Base-by-base conservation (phyloP, 1,140 invertebrate species). In the Protaetia brevitarsis region DNA sequence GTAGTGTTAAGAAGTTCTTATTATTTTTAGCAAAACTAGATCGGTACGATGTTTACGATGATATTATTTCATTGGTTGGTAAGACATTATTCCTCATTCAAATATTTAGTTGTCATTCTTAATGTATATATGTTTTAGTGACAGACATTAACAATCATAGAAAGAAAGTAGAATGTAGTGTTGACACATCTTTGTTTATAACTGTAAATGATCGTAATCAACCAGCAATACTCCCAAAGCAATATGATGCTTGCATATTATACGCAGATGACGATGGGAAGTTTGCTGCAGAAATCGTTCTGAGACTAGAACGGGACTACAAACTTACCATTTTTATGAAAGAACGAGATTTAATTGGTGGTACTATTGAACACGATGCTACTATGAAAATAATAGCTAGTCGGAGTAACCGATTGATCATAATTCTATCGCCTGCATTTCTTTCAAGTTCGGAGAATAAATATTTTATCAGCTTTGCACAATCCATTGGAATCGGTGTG, bases 391-490 rank as follows among this genome's bases (percentile, higher is more conserved):
- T 94, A 13, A 91, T 94, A 74, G 83, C 86, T 13, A 85, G 89
- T 71, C 79, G 90, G 6, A 93, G 91, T 70, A 85, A 86, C 28
- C 82, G 87, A 69, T 78, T 93, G 30, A 86, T 93, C 29, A 84
- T 90, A 0, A 84, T 93, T 59, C 77, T 91, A 41, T 90, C 90
- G 1, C 83, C 88, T 0, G 84, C 82, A 66, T 92, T 93, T 79
- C 75, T 91, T 2, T 76, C 84, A 67, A 89, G 88, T 72, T 77
- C 85, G 8, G 86, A 84, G 26, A 90, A 90, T 68, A 82, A 82
- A 63, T 93, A 89, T 77, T 86, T 90, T 68, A 79, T 88, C 0
- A 86, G 86, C 65, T 89, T 87, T 74, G 88, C 89, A 23, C 89
- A 91, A 76, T 88, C 88, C 5, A 76, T 89, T 66, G 86, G 86